These are phyloP conservation scores for Columba livia DNA, from an alignment of 2,113 vertebrate species.

Conservation along the genomic window DNA sequence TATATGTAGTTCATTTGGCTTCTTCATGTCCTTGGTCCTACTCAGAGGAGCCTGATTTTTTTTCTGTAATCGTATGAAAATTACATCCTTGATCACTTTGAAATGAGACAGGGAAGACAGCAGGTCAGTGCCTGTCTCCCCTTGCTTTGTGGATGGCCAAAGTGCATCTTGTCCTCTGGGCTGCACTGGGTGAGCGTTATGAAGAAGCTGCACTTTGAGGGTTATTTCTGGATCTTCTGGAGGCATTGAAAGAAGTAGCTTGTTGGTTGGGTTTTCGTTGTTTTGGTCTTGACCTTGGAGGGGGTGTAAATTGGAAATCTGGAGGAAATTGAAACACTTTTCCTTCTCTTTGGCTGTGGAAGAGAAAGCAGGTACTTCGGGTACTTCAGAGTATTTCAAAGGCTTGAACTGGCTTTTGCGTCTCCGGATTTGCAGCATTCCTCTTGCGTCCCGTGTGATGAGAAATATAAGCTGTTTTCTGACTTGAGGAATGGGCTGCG, in stretches of 20 bases:
- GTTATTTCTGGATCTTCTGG: not conserved
- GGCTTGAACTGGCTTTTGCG: not conserved
- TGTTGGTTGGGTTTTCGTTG: rapidly evolving
- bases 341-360: not conserved
- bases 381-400: not conserved
- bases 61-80: not conserved
- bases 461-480: not conserved
- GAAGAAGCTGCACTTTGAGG: not conserved
- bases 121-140: not conserved
- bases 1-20: not conserved
- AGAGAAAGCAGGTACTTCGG: not conserved
- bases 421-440: not conserved
- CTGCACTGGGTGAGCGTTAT: rapidly evolving
- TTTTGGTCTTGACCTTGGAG: rapidly evolving
- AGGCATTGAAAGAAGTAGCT: not conserved
- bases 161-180: not conserved
- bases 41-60: not conserved
- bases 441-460: rapidly evolving
- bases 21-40: not conserved
- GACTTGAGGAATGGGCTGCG: not conserved
- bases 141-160: not conserved
- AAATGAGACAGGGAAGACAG: not conserved
- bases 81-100: not conserved
- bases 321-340: not conserved
- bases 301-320: not conserved